These are phyloP conservation scores for Drosophila glabriapex DNA, from an alignment of 2,888 invertebrate genomes.

Conservation along the genomic window DNA sequence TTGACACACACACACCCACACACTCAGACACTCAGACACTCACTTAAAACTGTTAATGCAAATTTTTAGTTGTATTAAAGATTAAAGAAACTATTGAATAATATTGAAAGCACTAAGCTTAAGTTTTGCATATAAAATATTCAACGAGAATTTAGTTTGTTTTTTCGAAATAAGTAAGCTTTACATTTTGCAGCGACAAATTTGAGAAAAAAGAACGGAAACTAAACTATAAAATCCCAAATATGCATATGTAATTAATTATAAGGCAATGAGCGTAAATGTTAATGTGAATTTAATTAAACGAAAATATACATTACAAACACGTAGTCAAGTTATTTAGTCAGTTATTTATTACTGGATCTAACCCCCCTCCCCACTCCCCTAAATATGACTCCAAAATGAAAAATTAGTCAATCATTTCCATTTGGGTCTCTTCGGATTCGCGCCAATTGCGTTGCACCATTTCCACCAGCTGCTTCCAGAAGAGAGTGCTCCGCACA, in stretches of 20 bases:
- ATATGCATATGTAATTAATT: constrained; percentile 55
- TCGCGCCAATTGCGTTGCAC: constrained; percentile 95
- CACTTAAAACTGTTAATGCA: constrained; percentile 29
- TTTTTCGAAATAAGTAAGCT: constrained; percentile 35
- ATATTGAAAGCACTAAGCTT: constrained; percentile 29
- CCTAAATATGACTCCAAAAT: background rate
- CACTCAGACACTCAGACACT: constrained; percentile 5
- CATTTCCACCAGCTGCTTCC: constrained; percentile 92
- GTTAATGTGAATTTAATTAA: constrained; percentile 80
- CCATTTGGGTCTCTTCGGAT: constrained; percentile 87
- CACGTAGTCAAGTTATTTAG: constrained; percentile 47
- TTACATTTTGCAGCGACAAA: constrained; percentile 37
- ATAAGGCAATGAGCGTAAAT: constrained; percentile 68
- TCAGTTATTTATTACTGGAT: constrained; percentile 18
- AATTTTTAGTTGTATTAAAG: constrained; percentile 52
- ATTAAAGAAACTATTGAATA: constrained; percentile 12
- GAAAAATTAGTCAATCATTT: constrained; percentile 60
- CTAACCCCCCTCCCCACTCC: background rate
- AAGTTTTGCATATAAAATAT: constrained; percentile 39
- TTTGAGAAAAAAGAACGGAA: constrained; percentile 8
- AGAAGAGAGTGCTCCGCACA: constrained; percentile 91
- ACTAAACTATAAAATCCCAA: constrained; percentile 35
- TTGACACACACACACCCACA: constrained; percentile 9
- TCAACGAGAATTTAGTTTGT: constrained; percentile 49
- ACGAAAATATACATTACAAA: constrained; percentile 63